A percentile compares a stretch with the other conserved stretches of the same genome.
phyloP scores from a whole-genome alignment of 2,113 vertebrate species.

The Aix galericulata region DNA sequence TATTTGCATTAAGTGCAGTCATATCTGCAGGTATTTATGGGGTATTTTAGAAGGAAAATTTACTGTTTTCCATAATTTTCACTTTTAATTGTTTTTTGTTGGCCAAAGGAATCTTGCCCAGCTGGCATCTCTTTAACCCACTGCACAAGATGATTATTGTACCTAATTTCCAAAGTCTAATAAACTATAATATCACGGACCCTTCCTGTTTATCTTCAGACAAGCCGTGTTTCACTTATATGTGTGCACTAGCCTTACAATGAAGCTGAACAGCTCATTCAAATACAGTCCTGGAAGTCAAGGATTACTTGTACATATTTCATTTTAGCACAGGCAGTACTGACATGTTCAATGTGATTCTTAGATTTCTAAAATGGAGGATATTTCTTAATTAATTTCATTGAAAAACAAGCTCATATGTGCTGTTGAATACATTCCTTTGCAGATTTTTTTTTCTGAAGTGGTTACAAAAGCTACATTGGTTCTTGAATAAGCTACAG shows the following conservation, averaged over 20 bases:
- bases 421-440: not conserved
- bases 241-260: not conserved
- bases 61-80: not conserved
- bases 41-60: not conserved
- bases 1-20: rapidly evolving
- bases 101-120: not conserved
- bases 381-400: not conserved
- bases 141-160: not conserved
- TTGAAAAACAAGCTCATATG: not conserved
- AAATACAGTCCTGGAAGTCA: not conserved
- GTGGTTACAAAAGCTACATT: not conserved
- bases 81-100: not conserved
- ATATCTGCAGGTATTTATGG: not conserved
- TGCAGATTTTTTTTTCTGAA: not conserved
- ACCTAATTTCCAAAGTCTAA: not conserved
- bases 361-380: not conserved
- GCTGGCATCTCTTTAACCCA: not conserved
- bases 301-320: not conserved
- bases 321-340: not conserved
- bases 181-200: not conserved
- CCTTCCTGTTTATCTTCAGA: not conserved
- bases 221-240: not conserved
- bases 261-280: not conserved
- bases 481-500: not conserved
- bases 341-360: not conserved